These are phyloP conservation scores for Sinocyclocheilus rhinocerous DNA, from an alignment of 2,113 vertebrate genomes.

Conservation along the genomic window DNA sequence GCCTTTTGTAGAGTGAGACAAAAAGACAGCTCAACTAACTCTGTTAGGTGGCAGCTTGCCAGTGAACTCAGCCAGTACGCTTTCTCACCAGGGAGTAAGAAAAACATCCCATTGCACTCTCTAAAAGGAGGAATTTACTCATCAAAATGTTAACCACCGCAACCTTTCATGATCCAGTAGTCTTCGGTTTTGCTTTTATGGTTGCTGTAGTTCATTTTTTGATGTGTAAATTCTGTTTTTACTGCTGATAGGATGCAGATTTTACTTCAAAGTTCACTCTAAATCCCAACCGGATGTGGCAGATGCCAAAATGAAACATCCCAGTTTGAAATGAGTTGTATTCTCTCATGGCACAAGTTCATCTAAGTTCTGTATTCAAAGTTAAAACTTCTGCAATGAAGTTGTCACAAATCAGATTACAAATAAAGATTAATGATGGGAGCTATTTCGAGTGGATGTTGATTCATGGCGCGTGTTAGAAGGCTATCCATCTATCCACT, in stretches of 20 bases:
- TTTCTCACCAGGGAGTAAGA: conserved; percentile 37
- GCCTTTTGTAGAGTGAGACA: conserved; percentile 31
- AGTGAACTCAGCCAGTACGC: conserved; percentile 22
- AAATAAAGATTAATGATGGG: conserved; percentile 34
- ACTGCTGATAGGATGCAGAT: not conserved
- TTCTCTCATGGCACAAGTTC: conserved; percentile 3
- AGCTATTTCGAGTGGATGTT: not conserved
- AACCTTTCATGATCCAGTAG: conserved; percentile 1
- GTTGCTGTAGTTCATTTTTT: not conserved
- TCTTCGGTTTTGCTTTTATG: not conserved
- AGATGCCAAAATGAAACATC: not conserved
- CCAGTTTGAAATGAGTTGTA: conserved; percentile 4
- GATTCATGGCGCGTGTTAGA: conserved; percentile 23
- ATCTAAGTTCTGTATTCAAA: conserved; percentile 19
- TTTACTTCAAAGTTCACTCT: conserved; percentile 5
- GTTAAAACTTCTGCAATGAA: conserved; percentile 22
- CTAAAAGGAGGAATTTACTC: conserved; percentile 23
- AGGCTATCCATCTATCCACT: conserved; percentile 30
- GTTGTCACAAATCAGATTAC: conserved; percentile 18
- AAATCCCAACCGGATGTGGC: not conserved
- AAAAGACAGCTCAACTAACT: conserved; percentile 11
- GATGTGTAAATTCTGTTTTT: not conserved
- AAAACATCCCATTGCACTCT: conserved; percentile 16
- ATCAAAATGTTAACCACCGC: conserved; percentile 31
- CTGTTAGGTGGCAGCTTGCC: conserved; percentile 23